Percentiles rank a stretch among this genome's conserved stretches.
These are phyloP conservation scores for Benitochromis conjunctus DNA, from an alignment of 2,113 vertebrate species.

Conservation along the genomic window DNA sequence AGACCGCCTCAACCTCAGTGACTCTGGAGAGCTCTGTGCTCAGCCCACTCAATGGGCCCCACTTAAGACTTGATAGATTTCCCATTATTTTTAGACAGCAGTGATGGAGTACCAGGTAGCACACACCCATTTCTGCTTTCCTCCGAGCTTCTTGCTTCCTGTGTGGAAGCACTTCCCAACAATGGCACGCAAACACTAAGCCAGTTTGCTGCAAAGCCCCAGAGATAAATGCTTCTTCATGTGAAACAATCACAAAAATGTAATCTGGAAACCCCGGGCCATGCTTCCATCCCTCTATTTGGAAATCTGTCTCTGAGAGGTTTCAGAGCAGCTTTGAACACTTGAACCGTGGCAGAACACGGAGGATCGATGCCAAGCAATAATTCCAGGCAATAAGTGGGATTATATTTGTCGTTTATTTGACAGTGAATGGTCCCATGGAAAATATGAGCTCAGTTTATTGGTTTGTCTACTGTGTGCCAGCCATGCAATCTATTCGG, in stretches of 20 bases:
- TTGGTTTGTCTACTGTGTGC: slow-evolving; percentile 34
- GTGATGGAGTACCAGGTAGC: slow-evolving; percentile 46
- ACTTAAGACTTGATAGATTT: slow-evolving; percentile 63
- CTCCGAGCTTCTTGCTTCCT: slow-evolving; percentile 8
- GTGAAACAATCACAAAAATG: slow-evolving; percentile 53
- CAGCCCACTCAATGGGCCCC: slow-evolving; percentile 6
- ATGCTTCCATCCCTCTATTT: slow-evolving; percentile 22
- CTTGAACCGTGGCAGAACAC: slow-evolving; percentile 45
- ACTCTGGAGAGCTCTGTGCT: slow-evolving; percentile 18
- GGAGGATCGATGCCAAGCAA: slow-evolving; percentile 41
- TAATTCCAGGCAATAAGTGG: slow-evolving; percentile 39
- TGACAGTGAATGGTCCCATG: slow-evolving; percentile 49
- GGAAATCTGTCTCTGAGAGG: slow-evolving; percentile 15
- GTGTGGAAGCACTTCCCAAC: slow-evolving; percentile 3
- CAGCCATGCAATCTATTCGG: slow-evolving; percentile 13
- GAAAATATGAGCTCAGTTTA: slow-evolving; percentile 52
- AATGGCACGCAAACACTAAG: not conserved
- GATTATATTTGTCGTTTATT: slow-evolving; percentile 55
- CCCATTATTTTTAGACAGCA: slow-evolving; percentile 52
- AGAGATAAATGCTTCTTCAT: slow-evolving; percentile 25
- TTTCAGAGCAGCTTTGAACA: slow-evolving; percentile 17
- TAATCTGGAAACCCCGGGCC: slow-evolving; percentile 13
- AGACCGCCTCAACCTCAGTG: slow-evolving; percentile 11
- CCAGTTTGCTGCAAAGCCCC: not conserved
- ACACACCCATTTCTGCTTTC: slow-evolving; percentile 10